phyloP scores from a whole-genome alignment of 2,797 vertebrate species.

The Taenioides sp. region DNA sequence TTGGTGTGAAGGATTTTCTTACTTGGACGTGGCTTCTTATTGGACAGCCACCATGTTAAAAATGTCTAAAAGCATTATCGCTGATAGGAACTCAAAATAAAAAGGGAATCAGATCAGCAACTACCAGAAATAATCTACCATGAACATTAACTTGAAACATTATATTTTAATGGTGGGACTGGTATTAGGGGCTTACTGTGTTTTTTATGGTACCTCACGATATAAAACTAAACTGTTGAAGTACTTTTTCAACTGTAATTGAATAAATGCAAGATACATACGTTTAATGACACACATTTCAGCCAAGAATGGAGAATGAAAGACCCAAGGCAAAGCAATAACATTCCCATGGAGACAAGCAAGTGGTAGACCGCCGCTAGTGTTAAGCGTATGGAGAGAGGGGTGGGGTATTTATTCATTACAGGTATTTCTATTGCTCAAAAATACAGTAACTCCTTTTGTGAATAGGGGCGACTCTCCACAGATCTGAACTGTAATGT shows the following conservation, averaged over 20 bases:
- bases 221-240: background rate
- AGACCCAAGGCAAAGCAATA: too few relatives aligned
- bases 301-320: too few relatives aligned
- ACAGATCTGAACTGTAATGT: too few relatives aligned
- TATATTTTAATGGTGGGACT: slow-evolving; percentile 39
- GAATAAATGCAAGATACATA: background rate
- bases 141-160: slow-evolving; percentile 39
- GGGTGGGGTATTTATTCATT: too few relatives aligned
- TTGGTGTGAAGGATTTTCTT: slow-evolving; percentile 10
- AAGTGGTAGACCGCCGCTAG: too few relatives aligned
- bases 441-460: too few relatives aligned
- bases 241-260: background rate
- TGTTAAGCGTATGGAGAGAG: too few relatives aligned
- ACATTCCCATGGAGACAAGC: too few relatives aligned
- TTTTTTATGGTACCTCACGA: background rate
- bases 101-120: slow-evolving; percentile 19
- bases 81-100: slow-evolving; percentile 29
- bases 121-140: background rate
- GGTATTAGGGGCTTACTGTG: background rate
- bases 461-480: too few relatives aligned
- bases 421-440: too few relatives aligned
- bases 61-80: slow-evolving; percentile 3
- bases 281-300: too few relatives aligned
- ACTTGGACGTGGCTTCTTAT: slow-evolving; percentile 16
- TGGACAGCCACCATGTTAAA: slow-evolving; percentile 17